phyloP scores from a whole-genome alignment of 1,140 invertebrate genomes.

The Maconellicoccus hirsutus region DNA sequence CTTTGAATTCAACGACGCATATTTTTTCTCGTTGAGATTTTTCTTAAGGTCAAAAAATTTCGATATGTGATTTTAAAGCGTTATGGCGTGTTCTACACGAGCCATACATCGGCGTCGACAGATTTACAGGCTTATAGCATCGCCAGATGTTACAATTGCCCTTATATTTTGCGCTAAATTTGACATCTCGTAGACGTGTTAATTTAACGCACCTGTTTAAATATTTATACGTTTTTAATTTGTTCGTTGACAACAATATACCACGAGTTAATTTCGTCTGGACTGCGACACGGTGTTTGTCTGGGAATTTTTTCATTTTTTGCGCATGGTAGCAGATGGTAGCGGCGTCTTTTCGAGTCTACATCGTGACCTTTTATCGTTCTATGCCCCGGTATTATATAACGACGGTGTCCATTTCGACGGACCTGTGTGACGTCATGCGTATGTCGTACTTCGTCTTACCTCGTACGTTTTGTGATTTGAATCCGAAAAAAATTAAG shows the following conservation, averaged over 20 bases:
- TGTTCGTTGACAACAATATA: not conserved
- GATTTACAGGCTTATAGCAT: not conserved
- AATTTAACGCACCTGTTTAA: constrained; percentile 2
- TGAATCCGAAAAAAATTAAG: not conserved
- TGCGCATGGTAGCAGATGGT: no score
- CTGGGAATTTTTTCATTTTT: no score
- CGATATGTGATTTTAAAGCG: not conserved
- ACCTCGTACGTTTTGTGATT: no score
- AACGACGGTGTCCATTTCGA: no score
- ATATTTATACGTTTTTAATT: not conserved
- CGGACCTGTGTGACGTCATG: no score
- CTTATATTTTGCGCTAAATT: not conserved
- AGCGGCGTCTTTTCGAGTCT: no score
- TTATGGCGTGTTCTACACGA: not conserved
- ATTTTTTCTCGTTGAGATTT: not conserved
- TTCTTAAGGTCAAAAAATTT: constrained; percentile 1
- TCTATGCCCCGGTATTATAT: no score
- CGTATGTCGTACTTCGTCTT: no score
- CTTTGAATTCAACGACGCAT: no score
- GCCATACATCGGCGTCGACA: not conserved
- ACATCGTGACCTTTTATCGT: no score
- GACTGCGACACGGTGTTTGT: no score
- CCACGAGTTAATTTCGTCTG: no score
- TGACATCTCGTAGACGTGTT: not conserved
- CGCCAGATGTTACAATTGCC: not conserved